A percentile compares a stretch with the other conserved stretches of the same genome.
phyloP scores from a whole-genome alignment of 2,113 vertebrate species.

The Abramis brama region DNA sequence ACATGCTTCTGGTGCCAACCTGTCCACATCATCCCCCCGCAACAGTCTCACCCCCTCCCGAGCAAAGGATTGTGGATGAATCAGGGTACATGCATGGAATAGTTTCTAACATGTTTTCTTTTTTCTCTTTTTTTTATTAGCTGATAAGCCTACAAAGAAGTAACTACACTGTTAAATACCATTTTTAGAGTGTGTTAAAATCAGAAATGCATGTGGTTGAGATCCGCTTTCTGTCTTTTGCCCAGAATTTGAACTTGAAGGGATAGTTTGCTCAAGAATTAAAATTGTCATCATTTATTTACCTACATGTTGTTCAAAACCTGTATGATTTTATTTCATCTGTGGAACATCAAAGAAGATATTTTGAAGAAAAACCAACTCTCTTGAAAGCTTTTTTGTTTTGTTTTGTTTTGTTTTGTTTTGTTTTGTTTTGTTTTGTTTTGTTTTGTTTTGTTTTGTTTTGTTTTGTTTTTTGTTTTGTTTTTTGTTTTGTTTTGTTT shows the following conservation, averaged over 20 bases:
- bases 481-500: background rate
- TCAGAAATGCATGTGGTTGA: background rate
- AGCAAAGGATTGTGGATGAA: slow-evolving; percentile 14
- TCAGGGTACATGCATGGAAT: slow-evolving; percentile 6
- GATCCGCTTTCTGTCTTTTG: background rate
- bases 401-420: background rate
- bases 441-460: background rate
- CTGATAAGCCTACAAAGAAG: background rate
- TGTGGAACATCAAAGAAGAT: background rate
- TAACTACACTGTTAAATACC: background rate
- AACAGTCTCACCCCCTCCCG: slow-evolving; percentile 15
- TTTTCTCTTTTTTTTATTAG: background rate
- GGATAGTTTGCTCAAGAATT: background rate
- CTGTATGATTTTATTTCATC: background rate
- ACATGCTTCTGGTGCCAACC: slow-evolving; percentile 72
- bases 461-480: background rate
- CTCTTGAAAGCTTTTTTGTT: background rate
- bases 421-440: background rate
- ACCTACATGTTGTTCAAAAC: background rate
- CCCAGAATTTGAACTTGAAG: background rate
- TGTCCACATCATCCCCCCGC: slow-evolving; percentile 48
- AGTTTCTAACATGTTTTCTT: background rate
- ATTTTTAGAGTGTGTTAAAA: background rate
- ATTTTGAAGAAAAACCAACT: background rate
- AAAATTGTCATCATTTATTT: background rate